Base-by-base conservation (phyloP, 1,140 invertebrate genomes). In the Spodoptera litura region DNA sequence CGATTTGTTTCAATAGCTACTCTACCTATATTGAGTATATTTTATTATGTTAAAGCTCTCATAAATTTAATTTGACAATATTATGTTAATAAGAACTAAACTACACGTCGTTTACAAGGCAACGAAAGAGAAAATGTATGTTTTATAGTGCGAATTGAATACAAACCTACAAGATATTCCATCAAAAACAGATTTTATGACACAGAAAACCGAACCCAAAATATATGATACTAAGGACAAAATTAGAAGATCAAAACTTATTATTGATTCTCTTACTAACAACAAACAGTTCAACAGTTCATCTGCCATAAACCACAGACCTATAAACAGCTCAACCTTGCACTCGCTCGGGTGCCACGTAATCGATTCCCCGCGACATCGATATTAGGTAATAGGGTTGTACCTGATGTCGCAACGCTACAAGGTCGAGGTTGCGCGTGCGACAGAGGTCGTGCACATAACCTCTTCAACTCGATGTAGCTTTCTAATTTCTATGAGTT, bases 401-500 rank as follows among this genome's bases (percentile, higher is more conserved):
- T 62, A 72, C 31, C 35, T 4, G 4, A 56, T 58, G 52, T 81
- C 76, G 76, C 75, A 71, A 81, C 70, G 55, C 61, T 49, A 71
- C 76, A 81, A 81, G 80, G 80, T 81, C 80, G 80, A 74, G 80
- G 80, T 61, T 62, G 53, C 56, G 35, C 52, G 73, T 31, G 73
- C 73, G 38, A 31, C 61, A 31, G 58, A 78, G 79, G 74, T 80
- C 78, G 59, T 11, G 56, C 38, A 49, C 52, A 38, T 38, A 51
- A 64, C 68, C 74, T 81, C 75, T 53, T 31, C 56, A 31, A 38
- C 25, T 38, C 49, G 27, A 68, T 68, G 44, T 44, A 53, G 59
- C 75, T 78, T 81, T 81, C 79, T 81, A 78, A 35, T 64, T 66
- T 74, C 74, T 77, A 77, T 55, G 70, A 38, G 6, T 58, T 15